phyloP scores from a whole-genome alignment of 2,888 invertebrate species.

The Chelonus formosanus region DNA sequence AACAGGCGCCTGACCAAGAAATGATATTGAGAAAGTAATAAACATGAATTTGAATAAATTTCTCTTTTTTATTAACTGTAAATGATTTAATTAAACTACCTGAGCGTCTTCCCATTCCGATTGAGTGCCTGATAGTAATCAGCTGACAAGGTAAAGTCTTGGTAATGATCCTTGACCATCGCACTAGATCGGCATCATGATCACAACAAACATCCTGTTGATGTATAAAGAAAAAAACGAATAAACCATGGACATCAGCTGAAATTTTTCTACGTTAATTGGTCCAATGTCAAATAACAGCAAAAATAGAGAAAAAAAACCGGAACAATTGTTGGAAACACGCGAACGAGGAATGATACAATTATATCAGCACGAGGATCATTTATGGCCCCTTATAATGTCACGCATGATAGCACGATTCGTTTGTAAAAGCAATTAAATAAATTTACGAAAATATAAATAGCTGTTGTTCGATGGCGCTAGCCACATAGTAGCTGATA shows the following conservation, averaged over 20 bases:
- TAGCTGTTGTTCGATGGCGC: too few species aligned
- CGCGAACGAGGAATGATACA: too few species aligned
- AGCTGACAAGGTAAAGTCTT: slow-evolving; percentile 25
- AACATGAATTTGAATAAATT: not conserved
- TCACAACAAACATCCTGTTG: slow-evolving; percentile 9
- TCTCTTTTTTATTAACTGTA: not conserved
- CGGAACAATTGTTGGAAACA: too few species aligned
- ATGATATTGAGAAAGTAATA: not conserved
- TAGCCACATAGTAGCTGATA: too few species aligned
- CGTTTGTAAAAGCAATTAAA: too few species aligned
- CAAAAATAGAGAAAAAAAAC: too few species aligned
- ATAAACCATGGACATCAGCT: too few species aligned
- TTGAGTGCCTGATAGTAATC: slow-evolving; percentile 53
- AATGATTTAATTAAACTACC: slow-evolving; percentile 45
- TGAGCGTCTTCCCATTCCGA: slow-evolving; percentile 62
- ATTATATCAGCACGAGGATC: too few species aligned
- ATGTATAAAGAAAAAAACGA: slow-evolving; percentile 12
- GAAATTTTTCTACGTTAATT: not conserved
- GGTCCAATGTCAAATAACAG: too few species aligned
- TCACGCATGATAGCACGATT: too few species aligned
- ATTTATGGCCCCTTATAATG: not conserved
- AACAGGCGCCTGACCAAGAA: slow-evolving; percentile 43
- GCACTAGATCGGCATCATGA: slow-evolving; percentile 31
- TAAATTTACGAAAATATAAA: too few species aligned
- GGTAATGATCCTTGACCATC: slow-evolving; percentile 51